Evolutionary conservation across 1,140 invertebrate genomes (phyloP), one percentile per base, ranked within the genome.

Genomic region (Lineus longissimus): DNA sequence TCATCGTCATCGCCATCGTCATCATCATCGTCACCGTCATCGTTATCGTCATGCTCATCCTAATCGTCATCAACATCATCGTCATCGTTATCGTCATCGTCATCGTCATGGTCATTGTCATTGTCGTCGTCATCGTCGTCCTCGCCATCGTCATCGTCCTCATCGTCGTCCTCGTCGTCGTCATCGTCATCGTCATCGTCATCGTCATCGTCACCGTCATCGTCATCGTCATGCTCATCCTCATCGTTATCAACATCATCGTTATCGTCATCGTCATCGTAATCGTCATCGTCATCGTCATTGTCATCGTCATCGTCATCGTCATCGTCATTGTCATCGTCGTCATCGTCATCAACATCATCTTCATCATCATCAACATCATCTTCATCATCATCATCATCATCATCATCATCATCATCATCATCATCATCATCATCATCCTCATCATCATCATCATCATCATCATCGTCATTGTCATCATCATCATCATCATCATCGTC

Each of bases 341-440:
- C n/a, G n/a, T n/a, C n/a, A n/a, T n/a, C n/a, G n/a, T n/a, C n/a
- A n/a, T n/a, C n/a, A n/a, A n/a, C n/a, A n/a, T n/a, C n/a, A n/a
- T n/a, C n/a, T n/a, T n/a, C 59, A 55, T 61, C 59, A 61, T 61
- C 41, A 2, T 61, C 59, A 55, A 55, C 59, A 61, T 61, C 59
- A 61, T 61, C 59, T 1, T 58, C 59, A 55, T 61, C 59, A 25
- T 61, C 59, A 61, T 61, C 59, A 55, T 61, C 27, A 27, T 61
- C 59, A 55, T 55, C 59, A 55, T 61, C 41, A 55, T 55, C n/a
- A 19, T 61, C 41, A 27, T 2, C 41, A 40, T 23, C 25, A 27
- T 29, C 41, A 27, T 23, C 4, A 9, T 55, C 2, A 25, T 22
- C n/a, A 17, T 54, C 19, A 17, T 55, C 7, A 15, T 55, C 23